These are phyloP conservation scores for Porites divaricata DNA, from an alignment of 92 coral and sea anemone species.

Conservation along the genomic window DNA sequence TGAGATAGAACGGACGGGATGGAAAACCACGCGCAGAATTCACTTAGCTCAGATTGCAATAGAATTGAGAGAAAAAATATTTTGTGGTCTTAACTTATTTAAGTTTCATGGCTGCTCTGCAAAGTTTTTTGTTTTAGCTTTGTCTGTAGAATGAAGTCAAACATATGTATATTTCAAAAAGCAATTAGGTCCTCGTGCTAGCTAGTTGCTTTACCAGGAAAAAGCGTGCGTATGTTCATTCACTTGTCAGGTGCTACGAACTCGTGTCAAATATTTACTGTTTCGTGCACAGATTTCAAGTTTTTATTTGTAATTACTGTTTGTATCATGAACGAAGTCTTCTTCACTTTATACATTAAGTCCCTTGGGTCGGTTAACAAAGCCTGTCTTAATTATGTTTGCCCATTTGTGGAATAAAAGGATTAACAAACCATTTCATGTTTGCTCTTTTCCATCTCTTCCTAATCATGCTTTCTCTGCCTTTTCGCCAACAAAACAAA, in stretches of 20 bases:
- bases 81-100: neutral
- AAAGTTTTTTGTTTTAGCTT: too few species aligned
- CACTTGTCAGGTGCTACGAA: neutral
- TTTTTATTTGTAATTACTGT: neutral
- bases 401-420: conserved; percentile 2
- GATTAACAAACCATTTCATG: conserved; percentile 5
- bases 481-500: neutral
- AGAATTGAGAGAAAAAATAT: neutral
- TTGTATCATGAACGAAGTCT: neutral
- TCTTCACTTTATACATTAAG: neutral
- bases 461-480: neutral
- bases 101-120: neutral
- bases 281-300: conserved; percentile 4
- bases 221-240: neutral
- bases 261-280: neutral
- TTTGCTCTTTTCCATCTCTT: conserved; percentile 9
- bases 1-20: too few species aligned
- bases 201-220: neutral
- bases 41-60: neutral
- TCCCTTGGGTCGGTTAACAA: conserved; percentile 19
- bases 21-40: too few species aligned
- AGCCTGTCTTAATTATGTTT: conserved; percentile 26
- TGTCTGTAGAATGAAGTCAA: neutral
- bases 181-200: neutral
- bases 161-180: neutral